Evolutionary conservation across 1,140 invertebrate species (phyloP).

Genomic region (Brachionus koreanus): DNA sequence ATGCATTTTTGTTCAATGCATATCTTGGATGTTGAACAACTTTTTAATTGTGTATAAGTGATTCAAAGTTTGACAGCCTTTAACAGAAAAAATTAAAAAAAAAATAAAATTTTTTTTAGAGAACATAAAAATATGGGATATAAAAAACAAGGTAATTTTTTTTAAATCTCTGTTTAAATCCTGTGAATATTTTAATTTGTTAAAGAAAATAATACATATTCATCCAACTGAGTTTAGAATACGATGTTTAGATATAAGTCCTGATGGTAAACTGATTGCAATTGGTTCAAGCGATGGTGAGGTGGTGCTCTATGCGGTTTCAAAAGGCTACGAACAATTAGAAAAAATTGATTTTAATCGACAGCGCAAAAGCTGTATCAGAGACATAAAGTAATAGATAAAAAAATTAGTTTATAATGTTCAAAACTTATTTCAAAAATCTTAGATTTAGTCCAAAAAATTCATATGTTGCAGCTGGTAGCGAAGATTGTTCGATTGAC

Average conservation of each 20-base stretch:
- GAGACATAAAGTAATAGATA: slow-evolving; percentile 32
- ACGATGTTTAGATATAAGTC: slow-evolving; percentile 51
- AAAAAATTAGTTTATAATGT: background rate
- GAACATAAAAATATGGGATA: slow-evolving; percentile 52
- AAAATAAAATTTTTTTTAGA: background rate
- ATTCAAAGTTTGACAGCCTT: too few relatives aligned
- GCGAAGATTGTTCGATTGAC: slow-evolving; percentile 55
- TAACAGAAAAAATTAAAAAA: too few relatives aligned
- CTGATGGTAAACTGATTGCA: slow-evolving; percentile 55
- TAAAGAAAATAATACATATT: slow-evolving; percentile 51
- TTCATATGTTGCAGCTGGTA: slow-evolving; percentile 54
- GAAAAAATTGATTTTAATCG: slow-evolving; percentile 20
- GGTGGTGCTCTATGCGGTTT: background rate
- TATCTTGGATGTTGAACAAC: too few relatives aligned
- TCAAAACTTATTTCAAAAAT: background rate
- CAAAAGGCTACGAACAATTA: background rate
- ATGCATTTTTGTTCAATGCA: too few relatives aligned
- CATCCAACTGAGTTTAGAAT: slow-evolving; percentile 50
- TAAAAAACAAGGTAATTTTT: slow-evolving; percentile 51
- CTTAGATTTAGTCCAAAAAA: slow-evolving; percentile 55
- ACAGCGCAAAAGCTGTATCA: slow-evolving; percentile 19
- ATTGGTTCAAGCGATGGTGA: slow-evolving; percentile 56
- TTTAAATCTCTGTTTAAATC: background rate
- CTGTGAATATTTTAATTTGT: slow-evolving; percentile 32
- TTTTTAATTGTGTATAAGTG: too few relatives aligned